phyloP scores from a whole-genome alignment of 2,113 vertebrate genomes.

The Callaeas wilsoni region DNA sequence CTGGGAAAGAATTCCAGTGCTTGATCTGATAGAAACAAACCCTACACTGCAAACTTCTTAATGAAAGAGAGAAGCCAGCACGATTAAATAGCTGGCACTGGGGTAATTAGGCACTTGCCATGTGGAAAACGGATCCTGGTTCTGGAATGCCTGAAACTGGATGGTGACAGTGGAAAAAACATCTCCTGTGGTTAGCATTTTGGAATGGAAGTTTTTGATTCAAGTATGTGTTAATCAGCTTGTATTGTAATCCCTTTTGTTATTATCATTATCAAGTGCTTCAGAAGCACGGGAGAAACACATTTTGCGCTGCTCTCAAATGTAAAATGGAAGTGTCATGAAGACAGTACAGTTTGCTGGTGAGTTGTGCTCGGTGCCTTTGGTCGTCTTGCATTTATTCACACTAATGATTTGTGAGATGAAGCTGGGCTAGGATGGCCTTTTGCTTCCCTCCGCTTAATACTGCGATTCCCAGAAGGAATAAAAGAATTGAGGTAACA shows the following conservation, averaged over 20 bases:
- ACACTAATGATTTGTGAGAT: not conserved
- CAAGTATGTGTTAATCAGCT: not conserved
- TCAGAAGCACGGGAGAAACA: not conserved
- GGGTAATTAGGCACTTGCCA: not conserved
- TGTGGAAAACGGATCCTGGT: not conserved
- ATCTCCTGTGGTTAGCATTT: not conserved
- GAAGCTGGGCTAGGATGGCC: not conserved
- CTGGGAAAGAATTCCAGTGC: not conserved
- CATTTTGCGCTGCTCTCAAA: rapidly evolving
- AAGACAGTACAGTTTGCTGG: not conserved
- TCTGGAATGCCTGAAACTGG: not conserved
- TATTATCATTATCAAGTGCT: not conserved
- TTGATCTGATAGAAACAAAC: not conserved
- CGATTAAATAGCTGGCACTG: not conserved
- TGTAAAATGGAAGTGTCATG: not conserved
- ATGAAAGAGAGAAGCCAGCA: not conserved
- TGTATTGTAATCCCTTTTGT: not conserved
- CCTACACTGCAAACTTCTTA: rapidly evolving
- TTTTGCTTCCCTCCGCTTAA: not conserved
- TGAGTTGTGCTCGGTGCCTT: not conserved
- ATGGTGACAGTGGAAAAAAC: not conserved
- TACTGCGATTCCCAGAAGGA: not conserved
- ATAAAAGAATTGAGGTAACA: not conserved
- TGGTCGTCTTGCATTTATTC: not conserved
- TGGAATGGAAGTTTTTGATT: not conserved